Base-by-base conservation (phyloP, 2,888 invertebrate species). In the Microplitis manilae region DNA sequence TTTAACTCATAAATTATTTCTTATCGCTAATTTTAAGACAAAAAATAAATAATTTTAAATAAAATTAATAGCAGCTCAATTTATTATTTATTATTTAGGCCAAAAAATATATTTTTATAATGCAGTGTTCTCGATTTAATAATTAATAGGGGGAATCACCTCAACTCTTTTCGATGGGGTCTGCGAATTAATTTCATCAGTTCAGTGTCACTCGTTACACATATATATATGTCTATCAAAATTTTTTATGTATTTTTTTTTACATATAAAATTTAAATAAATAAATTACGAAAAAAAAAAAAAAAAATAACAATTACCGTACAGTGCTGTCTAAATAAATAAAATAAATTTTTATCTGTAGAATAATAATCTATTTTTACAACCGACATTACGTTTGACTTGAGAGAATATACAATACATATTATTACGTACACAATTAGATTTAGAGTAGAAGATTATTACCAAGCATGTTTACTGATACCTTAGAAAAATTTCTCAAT, bases 151-250 rank as follows among this genome's bases (percentile, higher is more conserved):
- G 72, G 67, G 60, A 67, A 64, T n/a, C 65, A 60, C 60, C 68
- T 70, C 71, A 13, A 13, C 50, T 68, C 60, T 74, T 50, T 50
- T 50, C 50, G 50, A 50, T 71, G 69, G 72, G 75, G 73, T 78
- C 77, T 41, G 65, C 41, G 13, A 67, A 69, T 69, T 75, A 60
- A 78, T 72, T 13, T 74, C 41, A 40, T 64, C 64, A 8, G 7
- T 72, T 20, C 64, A 72, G 15, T 72, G 72, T 72, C 30, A 64
- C 30, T 62, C 38, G 8, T 20, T 72, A 13, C 20, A 41, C 38
- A 50, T 65, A 40, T 41, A 62, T 39, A 71, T n/a, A 30, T 62
- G 15, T 62, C 62, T 20, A 59, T 69, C 17, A 50, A 70, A 71
- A 50, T 13, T 50, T 13, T 2, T 7, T 50, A 50, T 50, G 13